These are phyloP conservation scores for Dolichoris vasculosae DNA, from an alignment of 1,140 invertebrate genomes.

Conservation along the genomic window DNA sequence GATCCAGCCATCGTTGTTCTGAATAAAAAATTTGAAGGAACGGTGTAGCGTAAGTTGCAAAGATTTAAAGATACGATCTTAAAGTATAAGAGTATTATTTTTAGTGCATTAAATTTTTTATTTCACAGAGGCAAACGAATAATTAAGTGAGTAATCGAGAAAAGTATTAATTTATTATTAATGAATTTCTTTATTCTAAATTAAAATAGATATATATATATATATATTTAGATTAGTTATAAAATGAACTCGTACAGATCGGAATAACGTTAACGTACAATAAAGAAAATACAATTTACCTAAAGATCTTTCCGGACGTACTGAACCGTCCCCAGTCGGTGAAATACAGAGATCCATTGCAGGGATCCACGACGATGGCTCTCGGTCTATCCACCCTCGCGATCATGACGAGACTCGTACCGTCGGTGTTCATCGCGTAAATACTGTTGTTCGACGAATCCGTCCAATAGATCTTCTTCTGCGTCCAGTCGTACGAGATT, in stretches of 20 bases:
- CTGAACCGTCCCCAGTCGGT: conserved; percentile 96
- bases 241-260: too few relatives aligned
- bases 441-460: conserved; percentile 96
- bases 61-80: background rate
- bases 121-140: too few relatives aligned
- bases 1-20: conserved; percentile 97
- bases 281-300: background rate
- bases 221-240: too few relatives aligned
- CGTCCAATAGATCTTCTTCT: conserved; percentile 97
- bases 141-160: too few relatives aligned
- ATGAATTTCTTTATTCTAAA: too few relatives aligned
- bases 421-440: conserved; percentile 95
- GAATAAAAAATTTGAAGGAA: background rate
- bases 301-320: conserved; percentile 93
- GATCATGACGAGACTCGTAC: conserved; percentile 93
- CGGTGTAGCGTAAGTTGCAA: background rate
- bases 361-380: conserved; percentile 97
- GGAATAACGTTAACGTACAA: too few relatives aligned
- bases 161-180: too few relatives aligned
- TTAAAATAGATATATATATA: background rate
- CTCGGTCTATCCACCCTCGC: conserved; percentile 92
- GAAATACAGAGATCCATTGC: conserved; percentile 93
- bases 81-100: background rate
- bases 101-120: too few relatives aligned
- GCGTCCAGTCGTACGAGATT: conserved; percentile 97